A percentile compares a stretch with the other conserved stretches of the same genome.
These are phyloP conservation scores for Pagrus major DNA, from an alignment of 2,113 vertebrate genomes.

Conservation along the genomic window DNA sequence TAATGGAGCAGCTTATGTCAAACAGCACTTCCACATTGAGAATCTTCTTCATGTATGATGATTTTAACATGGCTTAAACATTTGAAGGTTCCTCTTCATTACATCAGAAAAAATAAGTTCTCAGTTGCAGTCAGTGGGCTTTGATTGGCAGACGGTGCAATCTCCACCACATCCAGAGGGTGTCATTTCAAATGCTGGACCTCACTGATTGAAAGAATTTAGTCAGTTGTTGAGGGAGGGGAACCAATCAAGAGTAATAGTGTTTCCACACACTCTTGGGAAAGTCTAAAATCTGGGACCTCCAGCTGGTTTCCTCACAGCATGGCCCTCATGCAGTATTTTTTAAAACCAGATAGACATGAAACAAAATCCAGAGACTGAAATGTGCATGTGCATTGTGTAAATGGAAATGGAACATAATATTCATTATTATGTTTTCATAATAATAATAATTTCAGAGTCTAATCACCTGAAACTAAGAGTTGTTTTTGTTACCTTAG, in stretches of 20 bases:
- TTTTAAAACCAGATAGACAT: neutral
- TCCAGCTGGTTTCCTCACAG: neutral
- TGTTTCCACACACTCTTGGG: constrained; percentile 33
- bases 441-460: too few relatives aligned
- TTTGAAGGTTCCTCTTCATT: constrained; percentile 10
- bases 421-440: too few relatives aligned
- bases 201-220: constrained; percentile 31
- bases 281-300: constrained; percentile 25
- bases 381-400: too few relatives aligned
- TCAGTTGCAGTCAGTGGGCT: constrained; percentile 13
- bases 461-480: too few relatives aligned
- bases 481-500: too few relatives aligned
- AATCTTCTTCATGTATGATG: neutral
- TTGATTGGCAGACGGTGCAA: constrained; percentile 20
- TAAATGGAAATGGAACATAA: too few relatives aligned
- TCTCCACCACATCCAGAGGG: constrained; percentile 18
- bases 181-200: constrained; percentile 36
- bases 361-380: neutral
- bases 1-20: constrained; percentile 21
- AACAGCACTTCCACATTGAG: constrained; percentile 7
- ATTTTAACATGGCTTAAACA: constrained; percentile 2
- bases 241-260: constrained; percentile 59
- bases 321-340: neutral
- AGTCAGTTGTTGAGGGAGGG: constrained; percentile 20
- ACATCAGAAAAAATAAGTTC: neutral